phyloP scores from a whole-genome alignment of 2,797 vertebrate genomes.

The Silurus aristotelis region DNA sequence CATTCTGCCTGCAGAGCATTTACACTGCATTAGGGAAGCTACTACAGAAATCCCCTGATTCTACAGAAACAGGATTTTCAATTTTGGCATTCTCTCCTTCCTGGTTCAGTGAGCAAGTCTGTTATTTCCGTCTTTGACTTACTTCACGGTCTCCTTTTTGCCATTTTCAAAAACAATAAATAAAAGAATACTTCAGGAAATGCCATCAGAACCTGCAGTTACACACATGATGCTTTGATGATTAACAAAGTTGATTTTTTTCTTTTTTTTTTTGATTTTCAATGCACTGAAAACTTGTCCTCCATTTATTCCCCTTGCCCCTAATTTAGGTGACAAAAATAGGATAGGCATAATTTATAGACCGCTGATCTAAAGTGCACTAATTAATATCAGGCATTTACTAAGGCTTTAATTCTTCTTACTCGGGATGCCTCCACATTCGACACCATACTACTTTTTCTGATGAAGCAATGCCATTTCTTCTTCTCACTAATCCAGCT shows the following conservation, averaged over 20 bases:
- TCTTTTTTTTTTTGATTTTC: background rate
- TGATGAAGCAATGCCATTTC: too few species aligned
- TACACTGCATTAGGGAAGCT: background rate
- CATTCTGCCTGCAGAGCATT: conserved; percentile 13
- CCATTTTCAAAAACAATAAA: background rate
- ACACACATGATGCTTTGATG: too few species aligned
- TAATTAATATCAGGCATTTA: background rate
- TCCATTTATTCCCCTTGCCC: background rate
- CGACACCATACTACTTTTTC: background rate
- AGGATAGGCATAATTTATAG: background rate
- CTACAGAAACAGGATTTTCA: conserved; percentile 41
- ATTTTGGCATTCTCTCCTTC: background rate
- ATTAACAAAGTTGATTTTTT: background rate
- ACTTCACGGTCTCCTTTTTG: background rate
- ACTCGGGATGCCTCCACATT: background rate
- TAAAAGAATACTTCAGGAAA: too few species aligned
- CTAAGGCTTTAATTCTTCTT: background rate
- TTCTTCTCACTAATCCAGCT: background rate
- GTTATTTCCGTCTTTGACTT: background rate
- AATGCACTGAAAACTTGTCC: background rate
- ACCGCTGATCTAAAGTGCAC: background rate
- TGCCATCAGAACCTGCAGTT: background rate
- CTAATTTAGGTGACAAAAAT: background rate
- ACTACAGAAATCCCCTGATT: conserved; percentile 27
- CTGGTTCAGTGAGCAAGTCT: background rate